Evolutionary conservation across 2,113 vertebrate species (phyloP).

Genomic region (Beaufortia kweichowensis): DNA sequence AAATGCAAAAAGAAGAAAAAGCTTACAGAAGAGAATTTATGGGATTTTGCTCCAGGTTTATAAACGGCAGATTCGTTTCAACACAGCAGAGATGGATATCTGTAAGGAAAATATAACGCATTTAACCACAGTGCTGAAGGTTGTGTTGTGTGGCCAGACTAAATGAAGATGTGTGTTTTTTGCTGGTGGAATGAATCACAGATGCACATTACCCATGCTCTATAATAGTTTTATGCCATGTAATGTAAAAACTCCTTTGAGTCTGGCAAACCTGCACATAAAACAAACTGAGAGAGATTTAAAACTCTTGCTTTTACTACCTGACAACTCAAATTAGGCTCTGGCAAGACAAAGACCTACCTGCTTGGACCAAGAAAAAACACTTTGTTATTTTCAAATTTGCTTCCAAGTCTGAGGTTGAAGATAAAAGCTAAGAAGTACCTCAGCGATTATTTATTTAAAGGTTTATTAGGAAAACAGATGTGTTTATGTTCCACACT

Average conservation of each 20-base stretch:
- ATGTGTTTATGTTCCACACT: constrained; percentile 11
- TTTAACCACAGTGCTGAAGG: neutral
- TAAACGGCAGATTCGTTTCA: neutral
- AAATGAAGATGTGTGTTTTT: constrained; percentile 5
- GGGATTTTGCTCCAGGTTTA: neutral
- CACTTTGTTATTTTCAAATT: constrained; percentile 2
- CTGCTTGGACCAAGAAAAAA: neutral
- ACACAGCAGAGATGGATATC: neutral
- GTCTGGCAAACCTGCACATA: neutral
- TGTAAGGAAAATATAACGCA: constrained; percentile 3
- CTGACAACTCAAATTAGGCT: neutral
- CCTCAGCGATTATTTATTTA: constrained; percentile 34
- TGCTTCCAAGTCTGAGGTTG: constrained; percentile 21
- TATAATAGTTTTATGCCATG: constrained; percentile 23
- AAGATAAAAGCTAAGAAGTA: constrained; percentile 34
- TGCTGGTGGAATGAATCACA: constrained; percentile 22
- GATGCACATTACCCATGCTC: constrained; percentile 16
- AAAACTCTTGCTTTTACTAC: constrained; percentile 1
- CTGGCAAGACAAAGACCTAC: constrained; percentile 20
- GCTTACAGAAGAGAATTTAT: too few species aligned
- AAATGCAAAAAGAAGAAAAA: neutral
- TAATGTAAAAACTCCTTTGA: constrained; percentile 19
- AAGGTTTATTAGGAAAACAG: constrained; percentile 34
- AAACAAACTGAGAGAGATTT: constrained; percentile 19
- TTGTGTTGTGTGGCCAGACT: constrained; percentile 12